Base-by-base conservation (phyloP, 2,113 vertebrate species). In the Lepisosteus oculatus region DNA sequence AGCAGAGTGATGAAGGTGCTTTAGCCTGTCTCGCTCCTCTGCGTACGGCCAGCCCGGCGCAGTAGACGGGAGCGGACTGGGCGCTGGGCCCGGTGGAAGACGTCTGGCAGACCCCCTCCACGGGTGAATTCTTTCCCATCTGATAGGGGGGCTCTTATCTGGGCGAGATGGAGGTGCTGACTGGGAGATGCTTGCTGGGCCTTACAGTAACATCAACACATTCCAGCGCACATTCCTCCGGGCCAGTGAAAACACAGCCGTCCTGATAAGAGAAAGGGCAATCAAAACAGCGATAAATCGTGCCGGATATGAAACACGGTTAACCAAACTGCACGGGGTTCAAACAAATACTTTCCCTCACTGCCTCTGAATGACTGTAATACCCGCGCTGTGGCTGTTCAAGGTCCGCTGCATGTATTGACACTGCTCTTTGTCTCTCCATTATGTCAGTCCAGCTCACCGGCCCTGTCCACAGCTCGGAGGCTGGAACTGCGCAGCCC, bases 151-250 rank as follows among this genome's bases (percentile, higher is more conserved):
- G 72, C 66, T 70, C 78, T 85, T 85, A 85, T 85, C 81, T 76
- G 72, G 29, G 55, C 65, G 78, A 72, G 75, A 73, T 79, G 77
- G 72, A 77, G 81, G 79, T 81, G 81, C 77, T 79, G 81, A 81
- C 68, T 76, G 66, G 56, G 66, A 79, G 79, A 76, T 72, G 81
- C 68, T 75, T 78, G 80, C 76, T 77, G 80, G 71, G 75, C 76
- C 79, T 77, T 77, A 79, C 73, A 78, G 79, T 77, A 85, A 83
- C 77, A 85, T 85, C 83, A 85, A 85, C 81, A 85, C 81, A 85
- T 83, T 85, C 83, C 81, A 73, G 76, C 57, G 17, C 71, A 66
- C 81, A 85, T 81, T 80, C 81, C 77, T 81, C 72, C 73, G n/a
- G 69, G 79, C 76, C 81, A 78, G 74, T 81, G 80, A 81, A 83